Percentiles rank a stretch among this genome's conserved stretches.
Evolutionary conservation across 2,797 vertebrate genomes (phyloP).

Genomic region (Paratrypauchen microcephalus): DNA sequence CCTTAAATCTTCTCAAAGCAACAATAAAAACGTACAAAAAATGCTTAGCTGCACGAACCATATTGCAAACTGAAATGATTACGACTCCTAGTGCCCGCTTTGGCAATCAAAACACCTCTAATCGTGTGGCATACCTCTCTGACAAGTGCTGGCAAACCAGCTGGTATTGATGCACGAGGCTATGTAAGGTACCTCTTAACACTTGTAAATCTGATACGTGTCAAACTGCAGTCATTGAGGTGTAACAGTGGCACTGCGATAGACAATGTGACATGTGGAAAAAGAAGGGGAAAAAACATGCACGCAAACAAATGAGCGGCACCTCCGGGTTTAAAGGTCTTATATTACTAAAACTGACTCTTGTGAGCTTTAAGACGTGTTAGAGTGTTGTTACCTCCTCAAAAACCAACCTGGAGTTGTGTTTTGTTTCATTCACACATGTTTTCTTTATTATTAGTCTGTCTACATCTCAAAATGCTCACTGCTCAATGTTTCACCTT

Average conservation of each 20-base stretch:
- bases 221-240: constrained; percentile 29
- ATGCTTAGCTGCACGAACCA: neutral
- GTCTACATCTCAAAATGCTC: no score
- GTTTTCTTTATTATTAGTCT: no score
- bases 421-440: no score
- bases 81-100: neutral
- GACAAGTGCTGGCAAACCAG: neutral
- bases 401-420: no score
- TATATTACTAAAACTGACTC: no score
- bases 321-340: neutral
- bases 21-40: neutral
- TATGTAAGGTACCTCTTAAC: constrained; percentile 5
- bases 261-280: constrained; percentile 17
- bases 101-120: neutral
- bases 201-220: constrained; percentile 2
- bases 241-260: constrained; percentile 17
- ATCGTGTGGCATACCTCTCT: neutral
- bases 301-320: neutral
- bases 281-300: constrained; percentile 20
- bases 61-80: neutral
- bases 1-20: neutral
- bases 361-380: no score
- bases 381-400: no score
- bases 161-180: neutral
- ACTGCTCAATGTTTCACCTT: no score